Percentiles rank a stretch among this genome's conserved stretches.
Conservation (phyloP, 2,888 invertebrate species). For the Diloba caeruleocephala region DNA sequence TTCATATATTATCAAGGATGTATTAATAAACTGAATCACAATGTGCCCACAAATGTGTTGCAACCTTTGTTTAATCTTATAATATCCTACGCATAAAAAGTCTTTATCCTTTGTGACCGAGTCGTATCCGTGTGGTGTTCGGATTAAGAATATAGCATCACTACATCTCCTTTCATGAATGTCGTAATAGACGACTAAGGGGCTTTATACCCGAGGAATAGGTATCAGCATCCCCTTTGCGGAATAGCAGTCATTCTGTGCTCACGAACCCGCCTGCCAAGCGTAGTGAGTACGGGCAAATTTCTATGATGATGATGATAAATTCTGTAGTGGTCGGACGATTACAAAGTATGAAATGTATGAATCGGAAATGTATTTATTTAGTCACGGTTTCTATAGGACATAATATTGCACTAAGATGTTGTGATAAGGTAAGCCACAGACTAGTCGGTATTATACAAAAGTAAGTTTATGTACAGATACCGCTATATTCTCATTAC, state of each 20-base stretch:
- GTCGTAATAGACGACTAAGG: too few species aligned
- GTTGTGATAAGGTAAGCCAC: slow-evolving; percentile 2
- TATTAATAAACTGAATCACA: slow-evolving; percentile 28
- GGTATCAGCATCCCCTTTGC: too few species aligned
- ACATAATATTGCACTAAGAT: not conserved
- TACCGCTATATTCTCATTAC: slow-evolving; percentile 18
- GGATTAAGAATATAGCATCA: too few species aligned
- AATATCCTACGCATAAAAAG: too few species aligned
- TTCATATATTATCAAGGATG: slow-evolving; percentile 15
- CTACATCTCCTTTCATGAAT: too few species aligned
- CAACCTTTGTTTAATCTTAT: slow-evolving; percentile 8
- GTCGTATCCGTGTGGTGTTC: too few species aligned
- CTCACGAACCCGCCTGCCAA: too few species aligned
- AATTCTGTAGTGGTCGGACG: not conserved
- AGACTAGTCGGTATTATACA: slow-evolving; percentile 6
- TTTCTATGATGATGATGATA: not conserved
- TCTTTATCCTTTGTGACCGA: too few species aligned
- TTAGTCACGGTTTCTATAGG: not conserved
- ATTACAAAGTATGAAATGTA: slow-evolving; percentile 11
- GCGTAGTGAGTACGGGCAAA: too few species aligned
- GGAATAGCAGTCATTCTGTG: too few species aligned
- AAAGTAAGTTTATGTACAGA: slow-evolving; percentile 6
- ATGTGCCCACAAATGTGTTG: slow-evolving; percentile 16
- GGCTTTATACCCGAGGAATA: too few species aligned
- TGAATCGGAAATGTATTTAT: slow-evolving; percentile 4